A percentile compares a stretch with the other conserved stretches of the same genome.
phyloP scores from a whole-genome alignment of 2,113 vertebrate genomes.

The Lycaon pictus region DNA sequence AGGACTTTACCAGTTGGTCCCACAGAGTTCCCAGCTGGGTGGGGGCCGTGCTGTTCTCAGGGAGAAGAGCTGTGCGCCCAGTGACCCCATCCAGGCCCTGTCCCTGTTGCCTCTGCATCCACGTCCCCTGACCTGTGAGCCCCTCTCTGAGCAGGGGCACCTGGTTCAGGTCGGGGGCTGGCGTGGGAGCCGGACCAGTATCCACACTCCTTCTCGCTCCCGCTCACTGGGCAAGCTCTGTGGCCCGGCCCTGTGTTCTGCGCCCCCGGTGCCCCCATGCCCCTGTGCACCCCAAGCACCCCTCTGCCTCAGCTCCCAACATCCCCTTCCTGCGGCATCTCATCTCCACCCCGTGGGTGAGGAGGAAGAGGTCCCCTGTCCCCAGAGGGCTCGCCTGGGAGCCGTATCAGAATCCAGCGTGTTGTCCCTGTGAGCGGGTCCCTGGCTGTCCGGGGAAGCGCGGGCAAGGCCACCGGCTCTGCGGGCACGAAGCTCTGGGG shows the following conservation, averaged over 20 bases:
- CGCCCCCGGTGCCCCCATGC: no score
- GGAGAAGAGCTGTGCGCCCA: background rate
- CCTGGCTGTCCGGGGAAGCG: background rate
- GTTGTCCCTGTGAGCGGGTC: background rate
- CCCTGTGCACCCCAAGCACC: no score
- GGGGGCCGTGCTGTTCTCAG: background rate
- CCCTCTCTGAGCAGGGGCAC: background rate
- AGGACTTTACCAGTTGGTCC: background rate
- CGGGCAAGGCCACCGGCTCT: background rate
- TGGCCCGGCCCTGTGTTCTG: background rate
- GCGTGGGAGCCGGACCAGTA: background rate
- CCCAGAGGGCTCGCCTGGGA: background rate
- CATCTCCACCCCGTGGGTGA: background rate
- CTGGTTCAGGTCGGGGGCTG: background rate
- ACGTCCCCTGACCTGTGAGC: background rate
- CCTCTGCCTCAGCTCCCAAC: background rate
- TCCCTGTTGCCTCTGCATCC: background rate
- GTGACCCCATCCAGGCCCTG: no score
- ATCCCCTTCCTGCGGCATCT: background rate
- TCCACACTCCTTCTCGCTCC: background rate
- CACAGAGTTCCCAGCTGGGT: background rate
- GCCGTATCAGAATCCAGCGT: no score
- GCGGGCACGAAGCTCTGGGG: background rate
- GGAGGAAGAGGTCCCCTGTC: background rate
- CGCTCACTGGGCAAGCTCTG: rapidly evolving